Conservation (phyloP, 1,140 invertebrate genomes). For the Ridgeia piscesae region DNA sequence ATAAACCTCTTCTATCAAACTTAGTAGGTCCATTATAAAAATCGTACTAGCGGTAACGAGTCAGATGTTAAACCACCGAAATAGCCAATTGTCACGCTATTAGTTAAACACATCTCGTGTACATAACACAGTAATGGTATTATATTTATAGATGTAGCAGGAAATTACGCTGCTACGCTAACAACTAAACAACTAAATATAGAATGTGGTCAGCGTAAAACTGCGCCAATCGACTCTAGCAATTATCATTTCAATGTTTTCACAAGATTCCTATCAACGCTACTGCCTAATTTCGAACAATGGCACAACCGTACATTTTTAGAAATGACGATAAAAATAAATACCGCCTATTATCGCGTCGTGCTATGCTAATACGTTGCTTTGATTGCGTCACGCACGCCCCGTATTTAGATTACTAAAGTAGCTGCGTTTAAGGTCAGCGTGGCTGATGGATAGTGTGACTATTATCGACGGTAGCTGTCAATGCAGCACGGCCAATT, state of each 20-base stretch:
- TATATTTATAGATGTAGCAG: background rate
- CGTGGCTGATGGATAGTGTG: background rate
- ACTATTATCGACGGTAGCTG: background rate
- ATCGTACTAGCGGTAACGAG: background rate
- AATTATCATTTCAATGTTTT: background rate
- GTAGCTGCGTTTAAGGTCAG: background rate
- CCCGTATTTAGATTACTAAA: background rate
- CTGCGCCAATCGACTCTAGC: background rate
- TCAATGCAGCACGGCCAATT: background rate
- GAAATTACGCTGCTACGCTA: background rate
- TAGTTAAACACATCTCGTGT: background rate
- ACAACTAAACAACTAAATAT: background rate
- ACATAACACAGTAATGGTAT: background rate
- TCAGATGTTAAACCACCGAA: background rate
- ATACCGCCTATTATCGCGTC: background rate
- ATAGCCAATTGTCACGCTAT: background rate
- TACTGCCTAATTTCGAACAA: background rate
- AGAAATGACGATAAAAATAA: slow-evolving; percentile 1
- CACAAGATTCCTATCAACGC: background rate
- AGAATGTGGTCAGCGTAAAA: background rate
- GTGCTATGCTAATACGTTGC: background rate
- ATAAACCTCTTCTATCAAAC: too few species aligned
- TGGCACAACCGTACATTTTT: too few species aligned
- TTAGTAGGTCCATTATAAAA: background rate
- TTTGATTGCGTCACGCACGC: background rate